Percentiles rank a stretch among this genome's conserved stretches.
Conservation (phyloP, 1,140 invertebrate species). For the Homarus americanus region DNA sequence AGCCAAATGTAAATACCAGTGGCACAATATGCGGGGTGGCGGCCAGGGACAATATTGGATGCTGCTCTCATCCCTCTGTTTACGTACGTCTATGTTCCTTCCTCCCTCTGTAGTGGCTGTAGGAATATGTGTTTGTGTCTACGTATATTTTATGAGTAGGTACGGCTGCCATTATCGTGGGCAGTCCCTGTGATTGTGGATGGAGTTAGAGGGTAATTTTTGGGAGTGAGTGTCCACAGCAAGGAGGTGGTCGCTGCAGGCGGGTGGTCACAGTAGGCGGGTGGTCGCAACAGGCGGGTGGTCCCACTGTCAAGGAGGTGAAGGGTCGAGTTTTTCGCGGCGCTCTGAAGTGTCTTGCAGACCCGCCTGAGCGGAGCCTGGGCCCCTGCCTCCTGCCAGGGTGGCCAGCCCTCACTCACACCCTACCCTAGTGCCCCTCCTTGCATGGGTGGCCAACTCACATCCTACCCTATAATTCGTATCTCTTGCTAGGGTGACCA, state of each 20-base stretch:
- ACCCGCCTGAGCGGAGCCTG: conserved; percentile 28
- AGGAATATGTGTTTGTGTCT: not conserved
- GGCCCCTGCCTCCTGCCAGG: not conserved
- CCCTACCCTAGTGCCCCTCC: not conserved
- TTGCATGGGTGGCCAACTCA: not conserved
- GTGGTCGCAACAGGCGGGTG: not conserved
- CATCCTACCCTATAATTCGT: not conserved
- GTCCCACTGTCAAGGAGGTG: too few relatives aligned
- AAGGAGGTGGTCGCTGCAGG: not conserved
- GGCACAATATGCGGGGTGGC: not conserved
- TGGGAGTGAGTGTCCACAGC: not conserved
- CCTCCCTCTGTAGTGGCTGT: not conserved
- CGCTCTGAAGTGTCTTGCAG: conserved; percentile 29
- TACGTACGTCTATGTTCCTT: not conserved
- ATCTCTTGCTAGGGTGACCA: not conserved
- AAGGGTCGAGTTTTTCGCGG: conserved; percentile 16
- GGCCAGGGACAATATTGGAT: not conserved
- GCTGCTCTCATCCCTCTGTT: not conserved
- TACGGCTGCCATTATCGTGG: too few relatives aligned
- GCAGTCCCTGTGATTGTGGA: too few relatives aligned
- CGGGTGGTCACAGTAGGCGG: conserved; percentile 10
- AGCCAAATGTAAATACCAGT: not conserved
- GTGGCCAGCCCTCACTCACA: conserved; percentile 1
- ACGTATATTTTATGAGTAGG: too few relatives aligned
- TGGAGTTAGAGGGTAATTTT: not conserved